phyloP scores from a whole-genome alignment of 35 echinoderm and acorn worm species.

The Strongylocentrotus purpuratus region DNA sequence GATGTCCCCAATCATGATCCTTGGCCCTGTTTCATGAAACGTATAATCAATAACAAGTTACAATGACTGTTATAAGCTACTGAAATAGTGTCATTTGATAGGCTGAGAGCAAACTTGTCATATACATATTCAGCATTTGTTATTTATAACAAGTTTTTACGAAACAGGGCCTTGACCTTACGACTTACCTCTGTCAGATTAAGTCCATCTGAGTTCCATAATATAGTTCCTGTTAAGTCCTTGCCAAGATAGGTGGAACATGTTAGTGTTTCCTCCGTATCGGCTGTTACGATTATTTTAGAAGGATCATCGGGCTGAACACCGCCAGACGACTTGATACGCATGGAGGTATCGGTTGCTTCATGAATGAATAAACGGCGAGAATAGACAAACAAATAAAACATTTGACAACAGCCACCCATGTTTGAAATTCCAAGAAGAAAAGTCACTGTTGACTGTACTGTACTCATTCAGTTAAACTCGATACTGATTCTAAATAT shows the following conservation, averaged over 20 bases:
- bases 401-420: too few relatives aligned
- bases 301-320: neutral
- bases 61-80: too few relatives aligned
- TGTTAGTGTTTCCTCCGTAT: neutral
- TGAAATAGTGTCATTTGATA: too few relatives aligned
- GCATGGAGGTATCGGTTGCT: neutral
- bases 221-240: neutral
- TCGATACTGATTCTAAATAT: too few relatives aligned
- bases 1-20: conserved; percentile 76
- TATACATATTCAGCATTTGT: too few relatives aligned
- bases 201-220: neutral
- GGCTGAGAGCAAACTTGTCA: too few relatives aligned
- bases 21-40: conserved; percentile 24
- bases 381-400: neutral
- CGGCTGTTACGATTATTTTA: neutral
- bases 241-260: neutral
- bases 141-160: too few relatives aligned
- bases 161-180: too few relatives aligned
- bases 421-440: too few relatives aligned
- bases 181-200: neutral
- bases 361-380: neutral
- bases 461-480: too few relatives aligned
- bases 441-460: too few relatives aligned
- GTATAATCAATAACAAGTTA: too few relatives aligned
- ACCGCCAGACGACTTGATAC: neutral